A percentile compares a stretch with the other conserved stretches of the same genome.
Conservation (phyloP, 2,113 vertebrate species). For the Pomatorhinus ruficollis region DNA sequence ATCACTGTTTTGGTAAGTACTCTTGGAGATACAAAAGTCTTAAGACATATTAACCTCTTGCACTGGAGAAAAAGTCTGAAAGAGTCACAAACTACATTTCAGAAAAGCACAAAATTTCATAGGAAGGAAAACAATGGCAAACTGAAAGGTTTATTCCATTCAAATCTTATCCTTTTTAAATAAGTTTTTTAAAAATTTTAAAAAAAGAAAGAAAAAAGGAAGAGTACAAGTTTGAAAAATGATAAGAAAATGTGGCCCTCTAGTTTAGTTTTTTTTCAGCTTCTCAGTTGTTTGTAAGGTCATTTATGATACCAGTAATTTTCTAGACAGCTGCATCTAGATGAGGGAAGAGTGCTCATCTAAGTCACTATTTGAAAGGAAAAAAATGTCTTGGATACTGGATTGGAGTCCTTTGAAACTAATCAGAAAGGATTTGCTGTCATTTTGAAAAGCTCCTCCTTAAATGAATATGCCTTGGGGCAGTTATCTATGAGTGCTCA, state of each 20-base stretch:
- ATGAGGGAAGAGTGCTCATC: not conserved
- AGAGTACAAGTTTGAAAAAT: not conserved
- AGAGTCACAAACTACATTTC: not conserved
- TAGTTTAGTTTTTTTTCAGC: fast-evolving
- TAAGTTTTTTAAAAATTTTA: not conserved
- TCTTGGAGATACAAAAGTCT: not conserved
- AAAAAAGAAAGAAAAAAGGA: not conserved
- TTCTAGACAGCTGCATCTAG: not conserved
- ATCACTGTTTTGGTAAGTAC: not conserved
- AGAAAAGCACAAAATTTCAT: not conserved
- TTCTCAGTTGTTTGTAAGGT: not conserved
- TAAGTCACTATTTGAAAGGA: not conserved
- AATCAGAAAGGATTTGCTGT: slow-evolving; percentile 43
- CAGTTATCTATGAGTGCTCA: not conserved
- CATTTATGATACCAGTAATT: not conserved
- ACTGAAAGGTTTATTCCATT: not conserved
- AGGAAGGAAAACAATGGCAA: not conserved
- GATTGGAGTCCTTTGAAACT: not conserved
- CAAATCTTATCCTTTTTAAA: fast-evolving
- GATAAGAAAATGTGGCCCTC: not conserved
- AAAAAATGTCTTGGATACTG: not conserved
- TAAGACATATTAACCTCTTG: not conserved
- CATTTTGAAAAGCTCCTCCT: slow-evolving; percentile 21
- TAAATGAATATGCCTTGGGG: not conserved
- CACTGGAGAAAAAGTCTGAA: not conserved